These are phyloP conservation scores for Coelopa pilipes DNA, from an alignment of 2,888 invertebrate species.

Conservation along the genomic window DNA sequence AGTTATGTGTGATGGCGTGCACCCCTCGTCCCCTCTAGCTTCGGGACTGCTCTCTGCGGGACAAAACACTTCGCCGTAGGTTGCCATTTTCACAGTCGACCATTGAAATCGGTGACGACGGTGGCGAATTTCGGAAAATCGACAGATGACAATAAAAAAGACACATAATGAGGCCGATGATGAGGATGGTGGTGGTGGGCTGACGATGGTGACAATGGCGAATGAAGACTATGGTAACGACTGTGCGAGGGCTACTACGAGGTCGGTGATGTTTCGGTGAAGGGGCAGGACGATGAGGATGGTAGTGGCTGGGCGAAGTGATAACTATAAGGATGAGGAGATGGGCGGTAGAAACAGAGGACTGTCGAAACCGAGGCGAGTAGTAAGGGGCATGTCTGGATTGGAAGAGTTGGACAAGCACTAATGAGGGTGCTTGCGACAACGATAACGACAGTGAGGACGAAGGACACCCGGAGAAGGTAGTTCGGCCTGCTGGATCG, in stretches of 20 bases:
- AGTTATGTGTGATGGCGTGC: not conserved
- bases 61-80: slow-evolving; percentile 22
- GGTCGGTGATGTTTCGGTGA: no score
- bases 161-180: slow-evolving; percentile 8
- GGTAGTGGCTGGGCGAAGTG: no score
- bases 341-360: no score
- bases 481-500: not conserved
- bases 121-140: slow-evolving; percentile 6
- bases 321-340: no score
- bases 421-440: no score
- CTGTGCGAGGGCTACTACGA: not conserved
- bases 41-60: not conserved
- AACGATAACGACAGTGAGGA: no score
- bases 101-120: not conserved
- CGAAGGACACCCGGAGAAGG: not conserved
- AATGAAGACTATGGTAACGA: not conserved
- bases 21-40: not conserved
- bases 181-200: slow-evolving; percentile 7
- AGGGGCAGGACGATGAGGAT: no score
- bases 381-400: no score
- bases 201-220: not conserved
- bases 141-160: slow-evolving; percentile 16
- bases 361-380: no score
- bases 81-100: not conserved
- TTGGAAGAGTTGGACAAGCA: no score